Evolutionary conservation across 1,140 invertebrate species (phyloP).

Genomic region (Caenorhabditis remanei): DNA sequence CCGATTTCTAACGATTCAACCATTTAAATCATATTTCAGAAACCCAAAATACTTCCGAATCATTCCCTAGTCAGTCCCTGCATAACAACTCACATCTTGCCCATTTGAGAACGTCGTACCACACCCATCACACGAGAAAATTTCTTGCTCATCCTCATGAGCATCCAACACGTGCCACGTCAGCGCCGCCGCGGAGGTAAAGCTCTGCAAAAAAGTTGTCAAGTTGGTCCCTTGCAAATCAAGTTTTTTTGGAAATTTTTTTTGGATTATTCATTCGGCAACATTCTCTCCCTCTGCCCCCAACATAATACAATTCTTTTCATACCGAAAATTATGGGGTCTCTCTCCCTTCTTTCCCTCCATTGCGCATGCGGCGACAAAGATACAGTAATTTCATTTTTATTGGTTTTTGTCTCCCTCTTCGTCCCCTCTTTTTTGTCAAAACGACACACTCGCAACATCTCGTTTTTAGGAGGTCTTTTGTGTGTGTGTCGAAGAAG

Average conservation of each 20-base stretch:
- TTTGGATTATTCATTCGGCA: neutral
- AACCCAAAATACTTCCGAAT: too few species aligned
- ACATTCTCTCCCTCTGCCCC: neutral
- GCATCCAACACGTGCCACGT: slow-evolving; percentile 63
- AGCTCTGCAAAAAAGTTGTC: slow-evolving; percentile 53
- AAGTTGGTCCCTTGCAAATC: neutral
- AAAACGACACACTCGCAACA: slow-evolving; percentile 5
- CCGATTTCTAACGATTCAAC: too few species aligned
- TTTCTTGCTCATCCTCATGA: slow-evolving; percentile 59
- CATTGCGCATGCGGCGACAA: neutral
- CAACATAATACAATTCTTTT: neutral
- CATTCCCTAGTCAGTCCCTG: too few species aligned
- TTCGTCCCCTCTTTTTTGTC: neutral
- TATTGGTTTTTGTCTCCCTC: slow-evolving; percentile 49
- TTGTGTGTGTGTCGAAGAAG: neutral
- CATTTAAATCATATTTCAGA: too few species aligned
- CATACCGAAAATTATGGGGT: slow-evolving; percentile 31
- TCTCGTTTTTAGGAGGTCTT: slow-evolving; percentile 44
- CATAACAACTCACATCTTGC: slow-evolving; percentile 54
- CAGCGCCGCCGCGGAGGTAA: slow-evolving; percentile 60
- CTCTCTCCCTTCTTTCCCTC: neutral
- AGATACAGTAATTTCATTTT: slow-evolving; percentile 53
- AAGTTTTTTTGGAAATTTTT: neutral
- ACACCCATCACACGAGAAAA: slow-evolving; percentile 64
- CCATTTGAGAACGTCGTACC: slow-evolving; percentile 55